A percentile compares a stretch with the other conserved stretches of the same genome.
phyloP scores from a whole-genome alignment of 2,888 invertebrate species.

The Augiades crinisus region DNA sequence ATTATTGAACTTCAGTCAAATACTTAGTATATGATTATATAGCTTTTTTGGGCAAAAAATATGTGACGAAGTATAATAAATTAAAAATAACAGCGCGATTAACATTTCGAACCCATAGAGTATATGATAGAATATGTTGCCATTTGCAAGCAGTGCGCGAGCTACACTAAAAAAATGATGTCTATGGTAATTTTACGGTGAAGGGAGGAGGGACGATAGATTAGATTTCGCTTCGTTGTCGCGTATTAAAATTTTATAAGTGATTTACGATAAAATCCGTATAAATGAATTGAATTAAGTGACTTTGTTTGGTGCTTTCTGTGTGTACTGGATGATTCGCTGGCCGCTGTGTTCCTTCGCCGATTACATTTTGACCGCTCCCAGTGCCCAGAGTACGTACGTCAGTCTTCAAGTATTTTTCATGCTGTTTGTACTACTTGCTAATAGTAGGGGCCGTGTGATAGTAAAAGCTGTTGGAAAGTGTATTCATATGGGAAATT shows the following conservation, averaged over 20 bases:
- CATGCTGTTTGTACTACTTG: slow-evolving; percentile 77
- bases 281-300: slow-evolving; percentile 58
- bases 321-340: slow-evolving; percentile 45
- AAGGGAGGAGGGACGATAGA: slow-evolving; percentile 67
- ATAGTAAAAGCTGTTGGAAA: slow-evolving; percentile 81
- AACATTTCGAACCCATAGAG: slow-evolving; percentile 15
- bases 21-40: too few species aligned
- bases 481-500: slow-evolving; percentile 71
- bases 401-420: slow-evolving; percentile 75
- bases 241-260: slow-evolving; percentile 61
- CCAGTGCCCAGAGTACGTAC: slow-evolving; percentile 74
- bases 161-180: slow-evolving; percentile 34
- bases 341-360: slow-evolving; percentile 46
- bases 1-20: too few species aligned
- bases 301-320: slow-evolving; percentile 55
- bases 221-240: slow-evolving; percentile 75
- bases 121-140: slow-evolving; percentile 8
- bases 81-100: not conserved
- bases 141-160: not conserved
- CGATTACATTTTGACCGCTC: slow-evolving; percentile 75
- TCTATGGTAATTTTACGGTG: slow-evolving; percentile 70
- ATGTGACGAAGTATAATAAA: too few species aligned
- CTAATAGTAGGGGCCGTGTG: slow-evolving; percentile 65
- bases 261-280: slow-evolving; percentile 61
- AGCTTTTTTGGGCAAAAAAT: too few species aligned